A percentile compares a stretch with the other conserved stretches of the same genome.
Conservation (phyloP, 2,888 invertebrate genomes). For the Ectemnius lituratus region DNA sequence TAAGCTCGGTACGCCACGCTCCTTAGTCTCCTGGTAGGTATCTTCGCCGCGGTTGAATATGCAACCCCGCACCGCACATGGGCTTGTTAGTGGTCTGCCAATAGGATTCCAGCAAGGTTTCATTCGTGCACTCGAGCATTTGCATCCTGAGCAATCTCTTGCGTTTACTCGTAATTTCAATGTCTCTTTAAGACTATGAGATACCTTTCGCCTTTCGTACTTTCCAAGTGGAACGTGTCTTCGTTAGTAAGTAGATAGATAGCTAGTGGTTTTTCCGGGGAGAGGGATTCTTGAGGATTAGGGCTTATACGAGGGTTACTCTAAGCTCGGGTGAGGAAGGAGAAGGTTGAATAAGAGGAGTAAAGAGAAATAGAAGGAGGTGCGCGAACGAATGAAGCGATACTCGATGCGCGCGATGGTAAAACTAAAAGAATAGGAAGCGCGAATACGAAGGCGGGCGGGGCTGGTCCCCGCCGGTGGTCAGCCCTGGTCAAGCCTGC, state of each 20-base stretch:
- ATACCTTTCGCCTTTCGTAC: no score
- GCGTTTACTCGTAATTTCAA: background rate
- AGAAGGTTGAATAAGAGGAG: background rate
- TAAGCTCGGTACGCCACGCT: constrained; percentile 63
- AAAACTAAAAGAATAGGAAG: constrained; percentile 35
- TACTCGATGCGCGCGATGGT: background rate
- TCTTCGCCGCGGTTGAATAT: constrained; percentile 54
- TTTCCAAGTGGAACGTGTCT: no score
- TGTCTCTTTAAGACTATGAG: no score
- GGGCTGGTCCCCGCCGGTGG: constrained; percentile 71
- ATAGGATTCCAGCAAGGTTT: constrained; percentile 54
- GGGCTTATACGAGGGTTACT: background rate
- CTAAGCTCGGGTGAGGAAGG: no score
- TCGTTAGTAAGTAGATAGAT: no score
- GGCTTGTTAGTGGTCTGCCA: constrained; percentile 73
- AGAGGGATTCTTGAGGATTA: no score
- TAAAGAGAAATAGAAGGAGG: background rate
- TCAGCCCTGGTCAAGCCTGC: constrained; percentile 62
- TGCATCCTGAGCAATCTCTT: constrained; percentile 60
- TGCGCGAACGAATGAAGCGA: constrained; percentile 12
- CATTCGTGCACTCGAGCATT: constrained; percentile 62
- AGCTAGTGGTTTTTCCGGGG: no score
- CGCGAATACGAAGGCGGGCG: constrained; percentile 67
- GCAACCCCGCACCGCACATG: constrained; percentile 43
- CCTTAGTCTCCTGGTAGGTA: constrained; percentile 48